Evolutionary conservation across 2,888 invertebrate genomes (phyloP), one percentile per base, ranked within the genome.

Genomic region (Tipula confusa): DNA sequence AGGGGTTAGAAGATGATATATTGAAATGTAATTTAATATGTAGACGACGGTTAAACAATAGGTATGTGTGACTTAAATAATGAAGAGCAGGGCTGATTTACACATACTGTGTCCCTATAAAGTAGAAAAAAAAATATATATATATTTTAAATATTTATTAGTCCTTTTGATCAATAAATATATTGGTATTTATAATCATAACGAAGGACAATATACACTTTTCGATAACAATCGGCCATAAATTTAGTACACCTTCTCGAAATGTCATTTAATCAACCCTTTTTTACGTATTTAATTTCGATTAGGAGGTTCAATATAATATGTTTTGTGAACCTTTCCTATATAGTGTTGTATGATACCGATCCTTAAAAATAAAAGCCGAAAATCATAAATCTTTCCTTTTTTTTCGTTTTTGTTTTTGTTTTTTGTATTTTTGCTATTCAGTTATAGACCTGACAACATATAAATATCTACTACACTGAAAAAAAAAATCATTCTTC

Each of bases 151-250:
- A 64, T 64, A 64, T 64, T 64, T 64, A 64, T 64, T 64, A 64
- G 64, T 64, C 64, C 24, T 64, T 15, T 24, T 24, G 64, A 64
- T 64, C 64, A 64, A 64, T 64, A 64, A 24, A 33, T 43, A 43
- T 43, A n/a, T n/a, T n/a, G n/a, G n/a, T n/a, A n/a, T n/a, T n/a
- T n/a, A 64, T 64, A 64, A 64, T 64, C 64, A 64, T 64, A 64
- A 64, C 64, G 64, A n/a, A n/a, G n/a, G n/a, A n/a, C n/a, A n/a
- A 64, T 64, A 64, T 24, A 64, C 64, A 64, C 24, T 24, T 9
- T 29, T 80, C 80, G 29, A 80, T 29, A 80, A 80, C 80, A 80
- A 29, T 80, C 80, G 31, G 29, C 80, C n/a, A 80, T 80, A 80
- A 80, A 80, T 80, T 80, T 80, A 31, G 15, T 80, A 29, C 29